Evolutionary conservation across 2,888 invertebrate species (phyloP), one percentile per base, ranked within the genome.

Genomic region (Nephrocerus scutellatus): DNA sequence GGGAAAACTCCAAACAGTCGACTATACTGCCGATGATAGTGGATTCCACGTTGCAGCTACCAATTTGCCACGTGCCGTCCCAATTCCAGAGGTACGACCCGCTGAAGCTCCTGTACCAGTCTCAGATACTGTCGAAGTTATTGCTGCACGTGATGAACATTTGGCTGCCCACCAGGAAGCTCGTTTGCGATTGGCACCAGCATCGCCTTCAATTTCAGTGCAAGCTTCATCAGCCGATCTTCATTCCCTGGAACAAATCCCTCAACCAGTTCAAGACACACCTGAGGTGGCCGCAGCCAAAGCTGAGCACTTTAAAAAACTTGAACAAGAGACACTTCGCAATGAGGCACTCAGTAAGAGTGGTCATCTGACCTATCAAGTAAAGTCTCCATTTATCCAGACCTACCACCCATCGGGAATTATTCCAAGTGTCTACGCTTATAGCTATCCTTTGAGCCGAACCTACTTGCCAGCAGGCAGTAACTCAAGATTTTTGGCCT

Each of bases 11-110:
- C 79, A 79, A 58, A 71, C 71, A 4, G 76, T 75, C 10, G 71
- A 74, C 47, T 78, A 77, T 55, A 69, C 70, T 8, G 72, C 76
- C 31, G 78, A 78, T 56, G 64, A 65, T 16, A 66, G 69, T 41
- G 79, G 79, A n/a, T 79, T 78, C 68, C 74, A 76, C 44, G 72
- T 77, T 19, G 73, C 76, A 3, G 77, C 75, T 38, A 76, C 77
- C 19, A 78, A 79, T 55, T 56, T 79, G 34, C 79, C 79, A 20
- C 53, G 36, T 20, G 49, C 52, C 9, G 47, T 54, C 20, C 61
- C 61, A 29, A 57, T 41, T 33, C 60, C 57, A 30, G 58, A 62
- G 23, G 57, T 55, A 47, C 19, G 13, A 3, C 47, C 34, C 46
- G 41, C 48, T 39, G 36, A 34, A 32, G 39, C 44, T 23, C 46